Evolutionary conservation across 2,888 invertebrate species (phyloP).

Genomic region (Zygaena filipendulae): DNA sequence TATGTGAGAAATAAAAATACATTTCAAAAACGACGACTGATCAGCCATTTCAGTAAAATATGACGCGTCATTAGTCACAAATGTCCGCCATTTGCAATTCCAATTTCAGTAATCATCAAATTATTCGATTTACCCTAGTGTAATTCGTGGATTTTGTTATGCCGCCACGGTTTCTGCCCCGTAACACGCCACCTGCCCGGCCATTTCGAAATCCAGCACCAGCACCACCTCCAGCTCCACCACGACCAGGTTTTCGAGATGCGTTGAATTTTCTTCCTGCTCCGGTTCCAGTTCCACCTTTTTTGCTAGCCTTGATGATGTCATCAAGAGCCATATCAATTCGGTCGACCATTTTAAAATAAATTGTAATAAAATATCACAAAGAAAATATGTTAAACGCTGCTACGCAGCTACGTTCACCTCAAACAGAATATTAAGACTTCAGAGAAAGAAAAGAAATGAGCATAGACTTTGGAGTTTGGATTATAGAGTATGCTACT

Average conservation of each 20-base stretch:
- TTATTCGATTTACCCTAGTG: constrained; percentile 73
- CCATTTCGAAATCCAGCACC: constrained; percentile 58
- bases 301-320: constrained; percentile 89
- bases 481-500: too few relatives aligned
- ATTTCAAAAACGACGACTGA: too few relatives aligned
- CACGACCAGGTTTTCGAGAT: constrained; percentile 49
- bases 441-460: too few relatives aligned
- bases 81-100: constrained; percentile 60
- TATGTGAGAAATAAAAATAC: too few relatives aligned
- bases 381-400: not conserved
- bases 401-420: too few relatives aligned
- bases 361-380: too few relatives aligned
- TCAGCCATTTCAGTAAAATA: too few relatives aligned
- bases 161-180: constrained; percentile 79
- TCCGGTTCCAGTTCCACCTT: constrained; percentile 71
- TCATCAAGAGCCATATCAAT: constrained; percentile 98
- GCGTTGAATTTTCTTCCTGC: constrained; percentile 60
- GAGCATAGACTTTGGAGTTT: too few relatives aligned
- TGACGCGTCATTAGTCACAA: constrained; percentile 49
- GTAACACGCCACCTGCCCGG: constrained; percentile 69
- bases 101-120: constrained; percentile 35
- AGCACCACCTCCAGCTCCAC: constrained; percentile 55
- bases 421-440: too few relatives aligned
- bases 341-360: constrained; percentile 85
- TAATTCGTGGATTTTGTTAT: constrained; percentile 73